Percentiles rank a stretch among this genome's conserved stretches.
Evolutionary conservation across 2,888 invertebrate genomes (phyloP).

Genomic region (Corbicula japonica): DNA sequence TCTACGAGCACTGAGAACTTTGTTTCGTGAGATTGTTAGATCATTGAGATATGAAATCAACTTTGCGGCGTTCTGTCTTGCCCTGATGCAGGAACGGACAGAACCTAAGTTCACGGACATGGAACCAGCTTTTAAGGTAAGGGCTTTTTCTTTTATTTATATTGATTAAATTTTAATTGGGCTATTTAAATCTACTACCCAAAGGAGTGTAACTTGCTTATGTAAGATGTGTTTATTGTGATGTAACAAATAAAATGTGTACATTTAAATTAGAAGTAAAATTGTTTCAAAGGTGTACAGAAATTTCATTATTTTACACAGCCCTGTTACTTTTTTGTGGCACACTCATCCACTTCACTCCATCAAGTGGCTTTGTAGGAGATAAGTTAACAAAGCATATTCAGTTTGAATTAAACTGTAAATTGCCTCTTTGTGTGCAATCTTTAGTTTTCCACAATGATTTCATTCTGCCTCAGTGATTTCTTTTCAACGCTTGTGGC

Average conservation of each 20-base stretch:
- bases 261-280: too few species aligned
- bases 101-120: constrained; percentile 84
- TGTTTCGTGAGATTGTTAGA: constrained; percentile 95
- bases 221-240: too few species aligned
- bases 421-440: not conserved
- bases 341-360: too few species aligned
- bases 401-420: not conserved
- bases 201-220: too few species aligned
- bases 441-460: not conserved
- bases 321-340: too few species aligned
- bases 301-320: too few species aligned
- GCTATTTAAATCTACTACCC: too few species aligned
- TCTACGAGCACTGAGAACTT: constrained; percentile 93
- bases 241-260: too few species aligned
- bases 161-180: too few species aligned
- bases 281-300: too few species aligned
- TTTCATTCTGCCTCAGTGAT: not conserved
- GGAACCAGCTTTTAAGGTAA: constrained; percentile 84
- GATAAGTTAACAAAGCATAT: too few species aligned
- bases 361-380: too few species aligned
- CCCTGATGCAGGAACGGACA: constrained; percentile 89
- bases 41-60: constrained; percentile 94
- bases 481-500: constrained; percentile 62
- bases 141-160: not conserved
- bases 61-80: constrained; percentile 92